Percentiles rank a stretch among this genome's conserved stretches.
phyloP scores from a whole-genome alignment of 2,888 invertebrate genomes.

The Cancer borealis region DNA sequence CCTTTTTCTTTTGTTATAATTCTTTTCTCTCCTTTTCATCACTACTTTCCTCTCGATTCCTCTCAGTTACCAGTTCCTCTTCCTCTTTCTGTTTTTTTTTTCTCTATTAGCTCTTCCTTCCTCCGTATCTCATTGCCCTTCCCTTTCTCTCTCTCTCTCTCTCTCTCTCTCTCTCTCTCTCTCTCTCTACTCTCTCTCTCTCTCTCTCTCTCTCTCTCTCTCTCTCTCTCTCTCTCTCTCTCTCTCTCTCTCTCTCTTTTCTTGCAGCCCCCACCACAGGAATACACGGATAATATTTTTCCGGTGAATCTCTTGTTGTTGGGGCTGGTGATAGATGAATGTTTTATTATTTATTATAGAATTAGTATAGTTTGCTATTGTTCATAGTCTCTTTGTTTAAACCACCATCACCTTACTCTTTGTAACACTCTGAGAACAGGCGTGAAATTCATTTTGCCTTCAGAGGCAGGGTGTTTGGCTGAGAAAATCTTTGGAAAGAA shows the following conservation, averaged over 20 bases:
- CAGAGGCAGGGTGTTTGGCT: not conserved
- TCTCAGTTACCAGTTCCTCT: too few relatives aligned
- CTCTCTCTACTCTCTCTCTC: not conserved
- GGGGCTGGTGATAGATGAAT: not conserved
- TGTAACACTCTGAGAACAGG: not conserved
- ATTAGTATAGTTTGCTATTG: not conserved
- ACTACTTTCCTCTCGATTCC: too few relatives aligned
- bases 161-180: not conserved
- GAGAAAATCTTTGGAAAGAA: not conserved
- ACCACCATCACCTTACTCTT: not conserved
- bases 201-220: not conserved
- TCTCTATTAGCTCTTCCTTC: too few relatives aligned
- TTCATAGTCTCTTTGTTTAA: not conserved
- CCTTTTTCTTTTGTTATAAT: too few relatives aligned
- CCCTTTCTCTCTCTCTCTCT: not conserved
- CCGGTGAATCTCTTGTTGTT: not conserved
- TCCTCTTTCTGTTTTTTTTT: too few relatives aligned
- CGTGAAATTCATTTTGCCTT: not conserved
- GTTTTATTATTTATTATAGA: not conserved
- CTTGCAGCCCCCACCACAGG: too few relatives aligned
- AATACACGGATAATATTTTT: too few relatives aligned
- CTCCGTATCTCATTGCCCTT: too few relatives aligned
- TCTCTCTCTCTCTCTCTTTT: too few relatives aligned
- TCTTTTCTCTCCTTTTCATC: too few relatives aligned
- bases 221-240: not conserved